Evolutionary conservation across 2,888 invertebrate genomes (phyloP).

Genomic region (Gordius sp.): DNA sequence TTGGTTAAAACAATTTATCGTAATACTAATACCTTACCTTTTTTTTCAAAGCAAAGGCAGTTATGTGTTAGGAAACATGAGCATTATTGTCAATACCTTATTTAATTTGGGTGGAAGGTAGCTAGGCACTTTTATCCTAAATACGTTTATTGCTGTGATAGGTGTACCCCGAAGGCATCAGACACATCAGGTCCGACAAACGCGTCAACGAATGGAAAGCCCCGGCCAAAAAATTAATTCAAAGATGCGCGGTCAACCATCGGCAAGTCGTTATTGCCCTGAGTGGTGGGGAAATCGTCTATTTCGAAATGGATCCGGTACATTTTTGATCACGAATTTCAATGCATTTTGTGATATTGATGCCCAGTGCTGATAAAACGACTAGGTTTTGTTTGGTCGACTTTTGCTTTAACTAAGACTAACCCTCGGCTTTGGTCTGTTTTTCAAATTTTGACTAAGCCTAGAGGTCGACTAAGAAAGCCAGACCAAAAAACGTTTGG

Average conservation of each 20-base stretch:
- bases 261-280: conserved; percentile 90
- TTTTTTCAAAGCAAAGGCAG: conserved; percentile 3
- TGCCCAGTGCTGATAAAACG: no score
- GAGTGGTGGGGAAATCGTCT: conserved; percentile 83
- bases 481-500: no score
- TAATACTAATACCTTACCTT: no score
- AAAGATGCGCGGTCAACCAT: conserved; percentile 90
- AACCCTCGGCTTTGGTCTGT: no score
- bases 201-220: conserved; percentile 98
- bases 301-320: conserved; percentile 97
- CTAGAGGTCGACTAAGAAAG: no score
- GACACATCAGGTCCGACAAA: conserved; percentile 87
- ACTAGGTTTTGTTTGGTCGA: no score
- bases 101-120: not conserved
- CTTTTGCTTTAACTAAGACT: no score
- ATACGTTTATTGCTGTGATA: conserved; percentile 25
- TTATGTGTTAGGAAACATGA: not conserved
- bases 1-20: no score
- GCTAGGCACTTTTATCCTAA: not conserved
- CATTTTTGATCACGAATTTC: no score
- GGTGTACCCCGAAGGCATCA: conserved; percentile 89
- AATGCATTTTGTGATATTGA: no score
- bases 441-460: no score
- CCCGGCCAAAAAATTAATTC: conserved; percentile 80
- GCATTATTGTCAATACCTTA: not conserved